A percentile compares a stretch with the other conserved stretches of the same genome.
phyloP scores from a whole-genome alignment of 2,888 invertebrate genomes.

The Netelia inedita region DNA sequence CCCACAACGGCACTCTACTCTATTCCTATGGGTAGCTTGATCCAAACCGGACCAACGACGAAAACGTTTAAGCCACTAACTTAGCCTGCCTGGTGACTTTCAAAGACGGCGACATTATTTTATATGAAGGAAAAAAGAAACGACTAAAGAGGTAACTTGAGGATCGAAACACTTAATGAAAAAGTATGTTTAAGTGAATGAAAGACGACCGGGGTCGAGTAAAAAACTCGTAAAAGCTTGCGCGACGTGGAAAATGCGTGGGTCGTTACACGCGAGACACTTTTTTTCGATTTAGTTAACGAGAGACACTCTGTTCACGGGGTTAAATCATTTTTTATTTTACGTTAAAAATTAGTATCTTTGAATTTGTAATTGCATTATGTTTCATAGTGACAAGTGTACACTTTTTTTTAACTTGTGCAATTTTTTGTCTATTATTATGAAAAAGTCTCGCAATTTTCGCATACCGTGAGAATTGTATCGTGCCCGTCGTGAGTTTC shows the following conservation, averaged over 20 bases:
- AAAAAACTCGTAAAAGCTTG: not conserved
- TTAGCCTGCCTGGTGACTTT: conserved; percentile 28
- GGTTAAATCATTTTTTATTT: too few species aligned
- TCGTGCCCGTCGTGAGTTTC: too few species aligned
- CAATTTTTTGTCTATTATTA: too few species aligned
- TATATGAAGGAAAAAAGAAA: not conserved
- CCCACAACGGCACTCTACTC: not conserved
- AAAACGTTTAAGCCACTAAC: conserved; percentile 43
- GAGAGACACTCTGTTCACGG: too few species aligned
- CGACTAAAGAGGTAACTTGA: not conserved
- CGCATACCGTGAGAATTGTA: too few species aligned
- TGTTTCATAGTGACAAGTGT: not conserved
- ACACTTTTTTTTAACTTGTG: not conserved
- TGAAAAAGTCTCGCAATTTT: too few species aligned
- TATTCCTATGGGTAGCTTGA: conserved; percentile 2
- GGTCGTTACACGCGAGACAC: not conserved
- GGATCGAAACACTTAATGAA: conserved; percentile 15
- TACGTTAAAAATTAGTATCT: not conserved
- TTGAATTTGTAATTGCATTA: not conserved
- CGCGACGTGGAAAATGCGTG: not conserved
- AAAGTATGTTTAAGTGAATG: not conserved
- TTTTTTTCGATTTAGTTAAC: not conserved
- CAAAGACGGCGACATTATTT: conserved; percentile 31
- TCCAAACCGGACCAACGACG: conserved; percentile 11
- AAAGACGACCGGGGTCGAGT: not conserved